phyloP scores from a whole-genome alignment of 2,888 invertebrate species.

The Ischnus inquisitorius region DNA sequence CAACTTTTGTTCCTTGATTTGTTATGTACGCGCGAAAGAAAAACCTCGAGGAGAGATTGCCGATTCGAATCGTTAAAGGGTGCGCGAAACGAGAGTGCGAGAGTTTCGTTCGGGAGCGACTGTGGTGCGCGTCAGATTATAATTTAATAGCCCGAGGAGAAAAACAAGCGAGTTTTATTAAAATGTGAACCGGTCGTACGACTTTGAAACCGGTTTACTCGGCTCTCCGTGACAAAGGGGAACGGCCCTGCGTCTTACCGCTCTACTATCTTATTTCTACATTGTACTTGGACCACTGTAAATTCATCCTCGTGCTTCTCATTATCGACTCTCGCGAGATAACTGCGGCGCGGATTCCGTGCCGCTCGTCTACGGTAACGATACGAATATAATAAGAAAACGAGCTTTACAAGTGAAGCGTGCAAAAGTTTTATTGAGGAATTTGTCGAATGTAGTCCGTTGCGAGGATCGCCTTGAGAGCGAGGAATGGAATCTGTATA shows the following conservation, averaged over 20 bases:
- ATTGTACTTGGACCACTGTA: slow-evolving; percentile 26
- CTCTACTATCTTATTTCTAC: slow-evolving; percentile 46
- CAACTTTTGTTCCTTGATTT: not conserved
- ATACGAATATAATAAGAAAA: no score
- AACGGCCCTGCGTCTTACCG: slow-evolving; percentile 66
- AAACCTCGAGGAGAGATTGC: not conserved
- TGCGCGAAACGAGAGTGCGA: slow-evolving; percentile 40
- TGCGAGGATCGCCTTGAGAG: no score
- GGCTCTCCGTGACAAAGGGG: slow-evolving; percentile 65
- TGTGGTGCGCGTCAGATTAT: slow-evolving; percentile 67
- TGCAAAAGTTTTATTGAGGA: no score
- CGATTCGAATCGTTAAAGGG: slow-evolving; percentile 49
- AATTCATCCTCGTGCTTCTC: slow-evolving; percentile 61
- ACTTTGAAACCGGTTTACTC: slow-evolving; percentile 79
- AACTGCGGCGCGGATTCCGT: not conserved
- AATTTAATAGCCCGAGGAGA: slow-evolving; percentile 78
- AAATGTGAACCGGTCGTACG: slow-evolving; percentile 82
- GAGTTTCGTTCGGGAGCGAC: slow-evolving; percentile 24
- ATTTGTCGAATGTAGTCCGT: no score
- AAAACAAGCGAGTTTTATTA: slow-evolving; percentile 80
- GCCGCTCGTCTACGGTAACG: not conserved
- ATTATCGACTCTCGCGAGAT: slow-evolving; percentile 66
- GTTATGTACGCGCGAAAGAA: not conserved
- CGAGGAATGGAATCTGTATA: no score
- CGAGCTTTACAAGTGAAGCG: no score